Base-by-base conservation (phyloP, 2,888 invertebrate genomes). In the Cremastobaeus sp. region DNA sequence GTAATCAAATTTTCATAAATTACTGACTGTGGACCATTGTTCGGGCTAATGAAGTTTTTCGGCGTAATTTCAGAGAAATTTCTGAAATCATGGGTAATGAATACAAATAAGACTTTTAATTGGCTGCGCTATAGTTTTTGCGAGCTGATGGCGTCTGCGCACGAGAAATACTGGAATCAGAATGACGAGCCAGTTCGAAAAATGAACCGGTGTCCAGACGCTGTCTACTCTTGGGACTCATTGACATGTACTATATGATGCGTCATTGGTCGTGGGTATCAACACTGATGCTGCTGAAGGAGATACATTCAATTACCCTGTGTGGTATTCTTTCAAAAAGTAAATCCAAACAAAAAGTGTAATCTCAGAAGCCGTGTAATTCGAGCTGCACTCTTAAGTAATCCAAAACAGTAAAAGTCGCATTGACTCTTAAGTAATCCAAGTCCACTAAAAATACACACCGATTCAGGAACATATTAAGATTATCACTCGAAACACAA, bases 241-340 rank as follows among this genome's bases (percentile, higher is more conserved):
- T 70, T 59, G 47, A 74, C 41, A 60, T 55, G 59, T 32, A 50
- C 76, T 72, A 72, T 45, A 77, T 78, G 80, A 80, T 80, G 73
- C 80, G 79, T 80, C 81, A 78, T 79, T 84, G 84, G 82, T 83
- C 79, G 83, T 81, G 83, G 84, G 83, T 85, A 85, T 85, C 85
- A 84, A 82, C 79, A 77, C 73, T 77, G 76, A 77, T 78, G 80
- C 74, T 78, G 76, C 55, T 76, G 72, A 68, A 65, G 48, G 68
- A 72, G 75, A 79, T 77, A 73, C 74, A 77, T 78, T 81, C 78
- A 77, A 64, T 79, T 82, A 84, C 83, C 82, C 83, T 81, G 84
- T 83, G 81, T 82, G 80, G 15, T 81, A 76, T 79, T 83, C 83
- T 83, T 80, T 84, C 76, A 75, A 77, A 32, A n/a, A n/a, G n/a